Conservation (phyloP, 1,140 invertebrate genomes). For the Drosophila ambigua region DNA sequence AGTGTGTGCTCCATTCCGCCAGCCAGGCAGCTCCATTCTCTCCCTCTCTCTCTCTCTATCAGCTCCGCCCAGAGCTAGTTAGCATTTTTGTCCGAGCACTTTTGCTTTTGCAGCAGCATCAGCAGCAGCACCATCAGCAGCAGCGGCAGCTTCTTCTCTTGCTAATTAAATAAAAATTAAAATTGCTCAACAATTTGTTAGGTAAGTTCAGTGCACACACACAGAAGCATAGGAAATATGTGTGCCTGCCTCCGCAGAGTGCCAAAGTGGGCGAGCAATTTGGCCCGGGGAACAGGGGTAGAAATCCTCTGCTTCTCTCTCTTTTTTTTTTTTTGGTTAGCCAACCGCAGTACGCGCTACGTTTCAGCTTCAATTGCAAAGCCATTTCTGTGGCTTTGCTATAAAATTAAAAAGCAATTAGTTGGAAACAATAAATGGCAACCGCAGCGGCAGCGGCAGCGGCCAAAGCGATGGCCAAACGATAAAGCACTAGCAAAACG, state of each 20-base stretch:
- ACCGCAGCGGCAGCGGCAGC: constrained; percentile 53
- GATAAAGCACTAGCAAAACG: constrained; percentile 53
- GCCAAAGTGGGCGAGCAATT: constrained; percentile 4
- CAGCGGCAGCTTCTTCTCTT: not conserved
- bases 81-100: constrained; percentile 65
- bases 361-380: constrained; percentile 17
- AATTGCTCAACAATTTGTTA: constrained; percentile 68
- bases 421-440: constrained; percentile 64
- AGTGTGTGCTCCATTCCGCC: constrained; percentile 50
- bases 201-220: constrained; percentile 50
- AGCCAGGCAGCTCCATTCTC: not conserved
- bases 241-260: not conserved
- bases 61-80: constrained; percentile 58
- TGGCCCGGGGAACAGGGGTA: not conserved
- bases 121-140: too few relatives aligned
- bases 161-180: constrained; percentile 78
- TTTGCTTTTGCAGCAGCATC: constrained; percentile 1
- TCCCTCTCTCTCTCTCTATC: not conserved
- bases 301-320: too few relatives aligned
- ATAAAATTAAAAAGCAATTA: constrained; percentile 82
- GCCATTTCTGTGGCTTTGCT: constrained; percentile 41
- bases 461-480: constrained; percentile 5
- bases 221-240: too few relatives aligned
- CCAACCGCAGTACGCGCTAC: constrained; percentile 15
- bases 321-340: constrained; percentile 3